Conservation (phyloP, 2,797 vertebrate genomes). For the Aeoliscus strigatus region DNA sequence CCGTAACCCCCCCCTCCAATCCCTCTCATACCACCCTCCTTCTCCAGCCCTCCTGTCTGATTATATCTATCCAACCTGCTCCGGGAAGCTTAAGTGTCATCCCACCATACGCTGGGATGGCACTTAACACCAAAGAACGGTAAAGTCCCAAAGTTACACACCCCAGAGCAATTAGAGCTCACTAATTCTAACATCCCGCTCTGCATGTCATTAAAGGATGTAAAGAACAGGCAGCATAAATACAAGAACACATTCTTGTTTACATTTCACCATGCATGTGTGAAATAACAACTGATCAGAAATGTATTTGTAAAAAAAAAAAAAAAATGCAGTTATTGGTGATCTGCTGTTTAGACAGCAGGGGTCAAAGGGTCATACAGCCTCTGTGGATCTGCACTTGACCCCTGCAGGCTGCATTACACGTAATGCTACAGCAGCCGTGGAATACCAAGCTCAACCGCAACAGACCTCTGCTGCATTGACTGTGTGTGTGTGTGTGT, state of each 20-base stretch:
- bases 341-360: constrained; percentile 57
- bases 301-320: no score
- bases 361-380: constrained; percentile 55
- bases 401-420: constrained; percentile 30
- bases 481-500: constrained; percentile 8
- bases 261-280: constrained; percentile 20
- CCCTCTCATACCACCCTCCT: constrained; percentile 31
- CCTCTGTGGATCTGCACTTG: constrained; percentile 25
- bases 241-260: constrained; percentile 27
- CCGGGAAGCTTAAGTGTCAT: constrained; percentile 48
- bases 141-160: constrained; percentile 22
- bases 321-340: constrained; percentile 42
- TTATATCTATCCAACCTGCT: constrained; percentile 68
- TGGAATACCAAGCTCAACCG: constrained; percentile 29
- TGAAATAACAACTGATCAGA: constrained; percentile 33
- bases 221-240: constrained; percentile 5
- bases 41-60: constrained; percentile 57
- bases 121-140: constrained; percentile 31
- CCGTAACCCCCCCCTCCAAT: constrained; percentile 18
- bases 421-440: constrained; percentile 17
- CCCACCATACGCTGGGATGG: constrained; percentile 25
- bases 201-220: constrained; percentile 18
- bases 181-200: constrained; percentile 11
- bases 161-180: constrained; percentile 14
- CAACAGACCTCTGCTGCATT: constrained; percentile 10